Base-by-base conservation (phyloP, 2,888 invertebrate species). In the Idaea aversata region DNA sequence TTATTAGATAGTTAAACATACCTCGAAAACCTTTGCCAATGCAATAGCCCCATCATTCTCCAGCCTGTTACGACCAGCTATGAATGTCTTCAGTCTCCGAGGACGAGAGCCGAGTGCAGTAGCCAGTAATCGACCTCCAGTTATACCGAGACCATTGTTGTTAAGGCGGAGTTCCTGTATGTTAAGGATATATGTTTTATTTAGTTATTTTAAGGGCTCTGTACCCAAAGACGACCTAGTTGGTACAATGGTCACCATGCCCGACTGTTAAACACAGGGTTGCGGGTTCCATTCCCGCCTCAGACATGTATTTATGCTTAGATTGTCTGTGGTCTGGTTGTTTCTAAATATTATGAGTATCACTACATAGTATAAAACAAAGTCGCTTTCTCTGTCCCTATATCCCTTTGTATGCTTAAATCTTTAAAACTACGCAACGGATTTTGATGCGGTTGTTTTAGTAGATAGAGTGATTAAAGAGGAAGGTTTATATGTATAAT, bases 91-190 rank as follows among this genome's bases (percentile, higher is more conserved):
- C 5, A 99, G 87, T 2, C 94, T 93, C 4, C 99, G 90, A 0
- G 97, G 96, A 0, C 76, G 78, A 0, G 94, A 93, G 1, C 93
- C 92, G 5, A 96, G 85, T 0, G 98, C 97, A 61, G 94, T 89
- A 0, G 98, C 97, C 15, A 99, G 87, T 86, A 98, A 94, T 86
- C 93, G 95, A 4, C 97, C 99, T 7, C 99, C 99, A 0, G 95
- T 95, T 64, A 97, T 97, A 5, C 99, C 99, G 7, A 99, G 93
- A 0, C 99, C 99, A 82, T 98, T 99, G 88, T 99, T 99, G 85
- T 99, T 98, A 0, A 99, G 91, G 58, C 96, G 94, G 0, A 99
- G 90, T 78, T 96, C 96, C 91, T 97, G 94, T 25, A 25, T 25
- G 25, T 25, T 2, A 25, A 25, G 25, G 3, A 25, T 25, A 25